phyloP scores from a whole-genome alignment of 2,113 vertebrate genomes.

The Campylomormyrus tamandua region DNA sequence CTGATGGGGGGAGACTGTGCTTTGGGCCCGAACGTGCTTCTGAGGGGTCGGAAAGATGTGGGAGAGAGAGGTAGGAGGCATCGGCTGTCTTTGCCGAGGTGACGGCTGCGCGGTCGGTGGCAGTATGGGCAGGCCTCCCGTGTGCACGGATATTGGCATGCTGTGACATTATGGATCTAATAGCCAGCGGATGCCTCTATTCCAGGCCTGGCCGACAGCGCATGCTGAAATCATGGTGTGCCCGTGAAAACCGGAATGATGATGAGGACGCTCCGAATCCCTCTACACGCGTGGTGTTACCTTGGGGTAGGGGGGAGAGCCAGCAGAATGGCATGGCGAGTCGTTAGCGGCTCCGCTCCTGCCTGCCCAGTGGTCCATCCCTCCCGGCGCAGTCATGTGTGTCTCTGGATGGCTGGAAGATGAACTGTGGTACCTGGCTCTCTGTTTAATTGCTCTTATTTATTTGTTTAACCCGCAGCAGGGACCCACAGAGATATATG shows the following conservation, averaged over 20 bases:
- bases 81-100: background rate
- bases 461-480: slow-evolving; percentile 38
- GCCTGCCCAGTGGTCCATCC: background rate
- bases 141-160: background rate
- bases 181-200: background rate
- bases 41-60: background rate
- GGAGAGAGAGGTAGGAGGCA: background rate
- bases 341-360: background rate
- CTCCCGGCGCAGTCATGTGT: background rate
- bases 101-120: background rate
- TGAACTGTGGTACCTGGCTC: slow-evolving; percentile 21
- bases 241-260: background rate
- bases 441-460: slow-evolving; percentile 46
- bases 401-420: slow-evolving; percentile 17
- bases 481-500: slow-evolving; percentile 31
- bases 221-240: background rate
- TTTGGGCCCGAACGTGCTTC: background rate
- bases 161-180: background rate
- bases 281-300: background rate
- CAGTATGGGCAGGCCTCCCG: background rate
- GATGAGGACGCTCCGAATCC: background rate
- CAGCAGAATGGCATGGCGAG: background rate
- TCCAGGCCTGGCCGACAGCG: background rate
- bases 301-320: background rate
- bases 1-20: background rate